Evolutionary conservation across 1,140 invertebrate species (phyloP).

Genomic region (Lepidurus apus): DNA sequence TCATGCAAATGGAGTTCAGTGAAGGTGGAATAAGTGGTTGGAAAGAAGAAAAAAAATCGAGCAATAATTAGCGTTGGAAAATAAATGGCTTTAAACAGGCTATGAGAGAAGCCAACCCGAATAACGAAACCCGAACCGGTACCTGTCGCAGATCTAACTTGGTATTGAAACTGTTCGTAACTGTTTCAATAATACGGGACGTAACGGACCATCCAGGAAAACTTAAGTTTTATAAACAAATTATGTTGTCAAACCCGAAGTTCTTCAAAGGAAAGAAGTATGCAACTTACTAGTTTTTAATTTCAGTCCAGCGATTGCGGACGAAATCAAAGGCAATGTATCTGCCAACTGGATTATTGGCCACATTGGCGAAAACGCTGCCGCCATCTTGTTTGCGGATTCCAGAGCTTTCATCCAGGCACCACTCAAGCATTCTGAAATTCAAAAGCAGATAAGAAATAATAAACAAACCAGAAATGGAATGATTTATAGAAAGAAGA

Average conservation of each 20-base stretch:
- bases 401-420: slow-evolving; percentile 8
- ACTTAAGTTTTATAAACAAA: slow-evolving; percentile 4
- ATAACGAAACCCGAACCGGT: slow-evolving; percentile 40
- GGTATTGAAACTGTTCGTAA: slow-evolving; percentile 64
- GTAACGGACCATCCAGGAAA: slow-evolving; percentile 46
- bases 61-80: neutral
- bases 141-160: slow-evolving; percentile 69
- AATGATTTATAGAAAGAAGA: neutral
- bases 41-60: neutral
- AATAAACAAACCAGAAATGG: neutral
- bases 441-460: slow-evolving; percentile 16
- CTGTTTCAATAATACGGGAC: slow-evolving; percentile 64
- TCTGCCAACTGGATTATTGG: slow-evolving; percentile 40
- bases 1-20: neutral
- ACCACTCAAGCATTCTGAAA: slow-evolving; percentile 35
- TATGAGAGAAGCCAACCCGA: neutral
- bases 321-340: slow-evolving; percentile 64
- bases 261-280: neutral
- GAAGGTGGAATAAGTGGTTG: neutral
- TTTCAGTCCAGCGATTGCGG: slow-evolving; percentile 62
- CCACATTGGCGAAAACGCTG: slow-evolving; percentile 40
- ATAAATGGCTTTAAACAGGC: neutral
- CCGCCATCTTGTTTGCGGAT: slow-evolving; percentile 42
- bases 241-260: neutral
- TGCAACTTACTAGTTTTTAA: slow-evolving; percentile 61